phyloP scores from a whole-genome alignment of 2,888 invertebrate species.

The Ochropleura plecta region DNA sequence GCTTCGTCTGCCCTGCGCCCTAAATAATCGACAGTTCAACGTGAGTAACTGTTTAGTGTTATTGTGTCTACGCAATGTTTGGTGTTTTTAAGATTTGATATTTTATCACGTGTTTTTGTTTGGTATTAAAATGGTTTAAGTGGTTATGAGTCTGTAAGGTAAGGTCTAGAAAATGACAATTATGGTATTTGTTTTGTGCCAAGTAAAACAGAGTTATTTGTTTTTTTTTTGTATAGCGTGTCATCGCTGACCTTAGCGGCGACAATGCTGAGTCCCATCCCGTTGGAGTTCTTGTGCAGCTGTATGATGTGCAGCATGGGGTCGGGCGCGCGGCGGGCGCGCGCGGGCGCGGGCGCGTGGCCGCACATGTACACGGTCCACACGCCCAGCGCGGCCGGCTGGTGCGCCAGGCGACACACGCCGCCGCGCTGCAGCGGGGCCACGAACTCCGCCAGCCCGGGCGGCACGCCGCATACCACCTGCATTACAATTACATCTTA shows the following conservation, averaged over 20 bases:
- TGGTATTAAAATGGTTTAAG: too few relatives aligned
- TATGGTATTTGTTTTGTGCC: neutral
- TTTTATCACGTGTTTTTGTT: neutral
- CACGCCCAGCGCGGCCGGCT: slow-evolving; percentile 96
- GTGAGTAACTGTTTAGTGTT: neutral
- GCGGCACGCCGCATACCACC: slow-evolving; percentile 98
- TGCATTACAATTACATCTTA: neutral
- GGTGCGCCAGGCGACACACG: slow-evolving; percentile 96
- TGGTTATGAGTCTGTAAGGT: too few relatives aligned
- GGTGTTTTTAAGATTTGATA: neutral
- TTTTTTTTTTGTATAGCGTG: neutral
- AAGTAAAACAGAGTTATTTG: neutral
- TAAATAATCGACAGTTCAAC: slow-evolving; percentile 51
- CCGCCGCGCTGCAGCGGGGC: slow-evolving; percentile 96
- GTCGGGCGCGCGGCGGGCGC: slow-evolving; percentile 82
- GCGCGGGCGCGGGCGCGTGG: slow-evolving; percentile 76
- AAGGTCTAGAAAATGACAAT: too few relatives aligned
- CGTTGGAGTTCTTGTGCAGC: slow-evolving; percentile 98
- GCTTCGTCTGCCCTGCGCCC: slow-evolving; percentile 91
- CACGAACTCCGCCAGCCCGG: slow-evolving; percentile 96
- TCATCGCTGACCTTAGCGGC: slow-evolving; percentile 95
- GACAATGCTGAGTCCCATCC: slow-evolving; percentile 99
- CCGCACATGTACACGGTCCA: slow-evolving; percentile 98
- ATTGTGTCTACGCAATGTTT: neutral
- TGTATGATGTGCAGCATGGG: slow-evolving; percentile 94